A percentile compares a stretch with the other conserved stretches of the same genome.
Evolutionary conservation across 2,888 invertebrate species (phyloP).

Genomic region (Serripes groenlandicus): DNA sequence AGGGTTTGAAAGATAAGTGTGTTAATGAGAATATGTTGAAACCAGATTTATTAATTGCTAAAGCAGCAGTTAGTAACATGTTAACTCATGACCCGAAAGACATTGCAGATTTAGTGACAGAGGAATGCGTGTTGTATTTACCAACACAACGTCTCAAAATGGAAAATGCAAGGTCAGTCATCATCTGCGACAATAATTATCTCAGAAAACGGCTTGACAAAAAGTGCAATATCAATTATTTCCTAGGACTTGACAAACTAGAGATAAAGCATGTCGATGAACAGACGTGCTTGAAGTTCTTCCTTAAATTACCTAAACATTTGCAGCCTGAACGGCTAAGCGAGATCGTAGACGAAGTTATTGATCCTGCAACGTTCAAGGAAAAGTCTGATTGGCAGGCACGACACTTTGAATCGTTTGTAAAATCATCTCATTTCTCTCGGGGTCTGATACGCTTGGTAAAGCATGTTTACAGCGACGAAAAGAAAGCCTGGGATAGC

Average conservation of each 20-base stretch:
- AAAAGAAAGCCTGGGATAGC: not conserved
- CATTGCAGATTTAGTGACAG: not conserved
- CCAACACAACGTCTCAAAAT: slow-evolving; percentile 14
- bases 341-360: slow-evolving; percentile 62
- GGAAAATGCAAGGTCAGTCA: slow-evolving; percentile 34
- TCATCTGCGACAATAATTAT: slow-evolving; percentile 44
- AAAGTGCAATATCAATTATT: slow-evolving; percentile 29
- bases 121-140: slow-evolving; percentile 31
- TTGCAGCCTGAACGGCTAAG: slow-evolving; percentile 67
- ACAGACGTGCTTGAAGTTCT: slow-evolving; percentile 20
- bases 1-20: slow-evolving; percentile 45
- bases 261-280: slow-evolving; percentile 6
- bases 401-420: slow-evolving; percentile 5
- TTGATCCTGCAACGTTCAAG: slow-evolving; percentile 27
- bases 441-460: slow-evolving; percentile 25
- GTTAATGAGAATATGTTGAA: slow-evolving; percentile 50
- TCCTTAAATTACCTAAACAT: slow-evolving; percentile 54
- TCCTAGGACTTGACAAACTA: slow-evolving; percentile 41
- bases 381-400: not conserved
- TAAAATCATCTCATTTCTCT: slow-evolving; percentile 6
- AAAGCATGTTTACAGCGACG: slow-evolving; percentile 24
- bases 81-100: slow-evolving; percentile 20
- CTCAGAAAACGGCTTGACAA: slow-evolving; percentile 23
- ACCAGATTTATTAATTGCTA: slow-evolving; percentile 56
- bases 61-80: slow-evolving; percentile 51